Evolutionary conservation across 2,113 vertebrate genomes (phyloP).

Genomic region (Apistogramma diplotaenia): DNA sequence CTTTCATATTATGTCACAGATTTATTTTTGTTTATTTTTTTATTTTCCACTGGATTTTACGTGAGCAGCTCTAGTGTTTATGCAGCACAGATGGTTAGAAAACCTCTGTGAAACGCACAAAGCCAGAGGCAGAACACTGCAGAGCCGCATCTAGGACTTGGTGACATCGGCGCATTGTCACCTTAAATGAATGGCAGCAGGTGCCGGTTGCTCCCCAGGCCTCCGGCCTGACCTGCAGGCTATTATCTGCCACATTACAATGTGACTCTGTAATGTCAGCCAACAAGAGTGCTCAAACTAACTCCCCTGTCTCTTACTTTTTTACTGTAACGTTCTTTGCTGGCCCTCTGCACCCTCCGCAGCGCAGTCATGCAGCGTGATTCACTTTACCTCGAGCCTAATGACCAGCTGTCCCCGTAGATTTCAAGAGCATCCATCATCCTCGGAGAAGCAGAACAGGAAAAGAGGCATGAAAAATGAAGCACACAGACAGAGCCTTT

Average conservation of each 20-base stretch:
- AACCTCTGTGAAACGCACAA: neutral
- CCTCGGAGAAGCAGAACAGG: conserved; percentile 32
- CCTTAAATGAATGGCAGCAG: conserved; percentile 67
- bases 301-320: conserved; percentile 3
- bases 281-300: conserved; percentile 20
- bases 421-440: conserved; percentile 57
- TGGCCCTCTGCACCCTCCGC: too few species aligned
- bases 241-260: conserved; percentile 63
- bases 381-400: conserved; percentile 51
- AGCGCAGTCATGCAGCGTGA: neutral
- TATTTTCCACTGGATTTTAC: neutral
- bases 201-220: conserved; percentile 38
- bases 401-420: conserved; percentile 53
- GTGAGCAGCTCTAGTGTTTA: neutral
- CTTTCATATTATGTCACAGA: neutral
- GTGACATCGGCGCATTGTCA: conserved; percentile 56
- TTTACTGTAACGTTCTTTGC: neutral
- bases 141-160: conserved; percentile 27
- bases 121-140: conserved; percentile 9
- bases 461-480: conserved; percentile 33
- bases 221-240: conserved; percentile 48
- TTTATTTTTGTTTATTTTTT: neutral
- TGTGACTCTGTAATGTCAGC: conserved; percentile 46
- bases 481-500: conserved; percentile 26
- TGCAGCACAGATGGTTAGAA: conserved; percentile 16